Percentiles rank a stretch among this genome's conserved stretches.
These are phyloP conservation scores for Pan troglodytes DNA, from an alignment of 2,113 vertebrate genomes.

Conservation along the genomic window DNA sequence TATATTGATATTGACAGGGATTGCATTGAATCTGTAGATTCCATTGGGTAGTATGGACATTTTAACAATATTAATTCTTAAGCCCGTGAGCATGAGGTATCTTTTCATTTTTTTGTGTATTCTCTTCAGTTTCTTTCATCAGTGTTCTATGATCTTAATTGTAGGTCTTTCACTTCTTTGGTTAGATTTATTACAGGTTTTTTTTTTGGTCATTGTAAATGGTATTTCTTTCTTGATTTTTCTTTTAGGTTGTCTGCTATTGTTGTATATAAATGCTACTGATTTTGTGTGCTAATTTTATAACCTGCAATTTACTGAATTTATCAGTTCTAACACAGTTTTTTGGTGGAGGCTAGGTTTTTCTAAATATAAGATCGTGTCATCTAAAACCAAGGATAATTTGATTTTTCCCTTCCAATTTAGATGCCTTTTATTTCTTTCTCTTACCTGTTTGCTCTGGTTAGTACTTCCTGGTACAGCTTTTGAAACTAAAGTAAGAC, in stretches of 20 bases:
- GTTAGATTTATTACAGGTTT: neutral
- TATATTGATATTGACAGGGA: neutral
- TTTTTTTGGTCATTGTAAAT: neutral
- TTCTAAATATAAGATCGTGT: neutral
- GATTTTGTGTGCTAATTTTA: neutral
- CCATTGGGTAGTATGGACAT: neutral
- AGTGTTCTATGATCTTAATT: neutral
- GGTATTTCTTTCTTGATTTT: neutral
- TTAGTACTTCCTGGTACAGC: neutral
- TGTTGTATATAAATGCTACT: neutral
- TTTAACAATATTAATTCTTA: neutral
- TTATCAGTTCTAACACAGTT: neutral
- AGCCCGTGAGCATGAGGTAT: neutral
- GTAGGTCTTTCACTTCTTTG: neutral
- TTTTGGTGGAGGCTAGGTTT: neutral
- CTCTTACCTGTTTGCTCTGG: neutral
- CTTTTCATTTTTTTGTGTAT: neutral
- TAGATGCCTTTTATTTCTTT: neutral
- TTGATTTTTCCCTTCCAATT: neutral
- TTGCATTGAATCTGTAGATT: neutral
- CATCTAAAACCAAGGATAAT: neutral
- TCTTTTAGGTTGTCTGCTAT: neutral
- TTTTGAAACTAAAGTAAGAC: constrained; percentile 29
- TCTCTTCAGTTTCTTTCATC: neutral
- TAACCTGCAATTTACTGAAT: neutral